Base-by-base conservation (phyloP, 2,888 invertebrate species). In the Salpingus planirostris region DNA sequence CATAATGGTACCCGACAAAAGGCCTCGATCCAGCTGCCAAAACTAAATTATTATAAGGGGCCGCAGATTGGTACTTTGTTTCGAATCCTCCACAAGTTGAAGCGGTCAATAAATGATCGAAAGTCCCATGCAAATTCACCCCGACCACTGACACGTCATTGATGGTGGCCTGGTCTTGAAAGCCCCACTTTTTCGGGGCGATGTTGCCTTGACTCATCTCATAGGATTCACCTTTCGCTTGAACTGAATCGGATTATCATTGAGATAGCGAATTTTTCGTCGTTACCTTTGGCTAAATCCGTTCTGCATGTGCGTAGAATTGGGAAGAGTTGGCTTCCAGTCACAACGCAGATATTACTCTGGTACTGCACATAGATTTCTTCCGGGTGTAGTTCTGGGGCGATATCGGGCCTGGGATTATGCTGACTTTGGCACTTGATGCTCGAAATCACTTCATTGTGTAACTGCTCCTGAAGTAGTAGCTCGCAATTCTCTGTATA, bases 401-500 rank as follows among this genome's bases (percentile, higher is more conserved):
- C 51, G 25, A 62, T 54, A 46, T 64, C 62, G 15, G 63, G 67
- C 43, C 65, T 59, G 3, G 70, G 64, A 40, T 64, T 67, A 40
- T 71, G 68, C 49, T 73, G 74, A 1, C 78, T 77, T 38, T 87
- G 81, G 52, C 90, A 85, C 57, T 89, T 88, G 36, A 95, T 72
- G 46, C 73, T 76, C 31, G 77, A 64, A 8, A 93, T 83, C 5
- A 80, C 74, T 54, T 83, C 87, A 50, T 82, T 80, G 55, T 93
- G 90, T 38, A 91, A 73, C 56, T 83, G 79, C 58, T 95, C 92
- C 25, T 81, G 78, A 23, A 90, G 68, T 26, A 96, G 65, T 40
- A 88, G 67, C 33, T 80, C 78, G 10, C 91, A 91, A 41, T 78
- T 80, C 60, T 95, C 92, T 2, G 90, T 89, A 57, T 89, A 93